Conservation (phyloP, 1,140 invertebrate genomes). For the Drosophila persimilis region DNA sequence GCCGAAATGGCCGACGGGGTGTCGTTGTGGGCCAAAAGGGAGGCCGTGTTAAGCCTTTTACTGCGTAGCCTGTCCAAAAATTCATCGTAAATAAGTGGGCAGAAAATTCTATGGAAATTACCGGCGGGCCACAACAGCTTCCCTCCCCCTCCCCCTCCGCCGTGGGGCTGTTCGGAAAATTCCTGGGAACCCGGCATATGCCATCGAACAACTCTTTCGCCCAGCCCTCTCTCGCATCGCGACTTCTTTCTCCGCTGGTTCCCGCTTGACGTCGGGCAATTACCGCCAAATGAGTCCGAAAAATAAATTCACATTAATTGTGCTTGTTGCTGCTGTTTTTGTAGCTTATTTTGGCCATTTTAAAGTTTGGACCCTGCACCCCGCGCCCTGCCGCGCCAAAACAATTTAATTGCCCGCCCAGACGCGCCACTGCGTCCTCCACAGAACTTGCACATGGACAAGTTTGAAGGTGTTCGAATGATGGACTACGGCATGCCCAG, state of each 20-base stretch:
- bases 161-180: constrained; percentile 30
- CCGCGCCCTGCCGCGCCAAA: constrained; percentile 13
- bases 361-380: constrained; percentile 38
- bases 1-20: constrained; percentile 22
- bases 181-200: not conserved
- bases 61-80: constrained; percentile 70
- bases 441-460: constrained; percentile 19
- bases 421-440: constrained; percentile 22
- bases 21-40: constrained; percentile 8
- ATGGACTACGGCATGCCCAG: constrained; percentile 33
- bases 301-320: constrained; percentile 81
- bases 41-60: constrained; percentile 59
- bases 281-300: constrained; percentile 77
- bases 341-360: constrained; percentile 57
- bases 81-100: constrained; percentile 72
- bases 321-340: constrained; percentile 58
- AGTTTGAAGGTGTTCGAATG: constrained; percentile 3
- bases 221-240: constrained; percentile 12
- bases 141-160: not conserved
- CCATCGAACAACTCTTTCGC: not conserved
- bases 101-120: constrained; percentile 68
- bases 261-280: constrained; percentile 58
- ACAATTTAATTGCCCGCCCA: constrained; percentile 67
- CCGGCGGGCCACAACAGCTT: not conserved
- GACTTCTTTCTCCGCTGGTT: constrained; percentile 42